Evolutionary conservation across 2,113 vertebrate genomes (phyloP).

Genomic region (Podarcis raffonei): DNA sequence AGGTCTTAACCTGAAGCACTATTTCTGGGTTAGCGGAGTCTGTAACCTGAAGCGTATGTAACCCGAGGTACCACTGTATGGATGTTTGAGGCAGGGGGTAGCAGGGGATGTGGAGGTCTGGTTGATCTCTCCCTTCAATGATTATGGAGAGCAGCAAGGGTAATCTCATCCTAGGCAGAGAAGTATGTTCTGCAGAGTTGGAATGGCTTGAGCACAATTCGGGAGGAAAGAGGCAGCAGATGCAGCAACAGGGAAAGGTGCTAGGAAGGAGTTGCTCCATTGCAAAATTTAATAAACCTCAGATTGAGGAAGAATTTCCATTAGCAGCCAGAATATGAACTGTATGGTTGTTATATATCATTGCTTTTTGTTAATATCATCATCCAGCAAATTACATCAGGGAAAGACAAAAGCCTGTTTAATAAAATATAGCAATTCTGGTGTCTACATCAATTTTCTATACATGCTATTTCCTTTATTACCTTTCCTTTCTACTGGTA

Average conservation of each 20-base stretch:
- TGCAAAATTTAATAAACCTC: neutral
- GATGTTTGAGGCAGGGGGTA: too few species aligned
- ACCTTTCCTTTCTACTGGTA: neutral
- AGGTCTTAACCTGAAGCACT: too few species aligned
- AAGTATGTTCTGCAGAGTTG: neutral
- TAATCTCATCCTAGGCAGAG: neutral
- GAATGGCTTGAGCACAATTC: too few species aligned
- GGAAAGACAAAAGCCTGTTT: neutral
- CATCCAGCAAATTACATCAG: neutral
- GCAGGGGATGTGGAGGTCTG: too few species aligned
- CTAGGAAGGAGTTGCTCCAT: neutral
- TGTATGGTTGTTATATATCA: neutral
- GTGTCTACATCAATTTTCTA: neutral
- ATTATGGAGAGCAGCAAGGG: neutral
- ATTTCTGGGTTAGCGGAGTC: too few species aligned
- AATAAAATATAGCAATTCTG: neutral
- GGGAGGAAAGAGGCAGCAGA: neutral
- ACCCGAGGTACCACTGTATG: too few species aligned
- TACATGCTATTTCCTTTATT: constrained; percentile 2
- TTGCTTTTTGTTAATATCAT: neutral
- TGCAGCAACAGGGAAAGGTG: neutral
- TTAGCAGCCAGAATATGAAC: neutral
- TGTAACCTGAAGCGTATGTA: too few species aligned
- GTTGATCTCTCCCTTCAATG: too few species aligned
- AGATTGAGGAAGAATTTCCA: neutral